These are phyloP conservation scores for Eudemis profundana DNA, from an alignment of 2,888 invertebrate species.

Conservation along the genomic window DNA sequence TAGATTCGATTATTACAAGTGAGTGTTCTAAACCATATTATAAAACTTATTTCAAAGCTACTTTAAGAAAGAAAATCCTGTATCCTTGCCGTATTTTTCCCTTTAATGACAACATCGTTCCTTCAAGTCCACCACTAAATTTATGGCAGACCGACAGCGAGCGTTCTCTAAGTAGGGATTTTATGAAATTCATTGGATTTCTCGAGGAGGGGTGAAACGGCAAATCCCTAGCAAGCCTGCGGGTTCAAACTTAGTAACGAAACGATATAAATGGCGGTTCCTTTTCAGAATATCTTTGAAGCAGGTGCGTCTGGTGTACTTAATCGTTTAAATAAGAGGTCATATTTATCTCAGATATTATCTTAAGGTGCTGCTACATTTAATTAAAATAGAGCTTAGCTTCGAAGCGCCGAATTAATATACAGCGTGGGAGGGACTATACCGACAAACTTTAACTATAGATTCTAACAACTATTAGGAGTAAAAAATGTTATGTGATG, in stretches of 20 bases:
- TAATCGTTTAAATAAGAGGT: slow-evolving; percentile 22
- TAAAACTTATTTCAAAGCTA: background rate
- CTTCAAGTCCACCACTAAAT: slow-evolving; percentile 25
- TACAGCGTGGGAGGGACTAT: no score
- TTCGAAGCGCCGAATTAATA: no score
- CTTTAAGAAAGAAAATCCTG: background rate
- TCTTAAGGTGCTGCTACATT: background rate
- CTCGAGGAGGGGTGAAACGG: slow-evolving; percentile 36
- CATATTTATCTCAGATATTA: background rate
- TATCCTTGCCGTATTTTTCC: slow-evolving; percentile 1
- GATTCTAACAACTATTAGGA: no score
- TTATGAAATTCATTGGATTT: slow-evolving; percentile 43
- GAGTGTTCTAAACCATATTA: no score
- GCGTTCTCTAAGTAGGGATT: slow-evolving; percentile 40
- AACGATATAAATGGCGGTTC: slow-evolving; percentile 36
- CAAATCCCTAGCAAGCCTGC: slow-evolving; percentile 37
- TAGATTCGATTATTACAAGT: no score
- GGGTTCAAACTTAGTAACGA: slow-evolving; percentile 34
- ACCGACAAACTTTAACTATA: no score
- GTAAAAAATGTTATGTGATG: no score
- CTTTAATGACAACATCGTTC: background rate
- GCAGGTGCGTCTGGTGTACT: slow-evolving; percentile 35
- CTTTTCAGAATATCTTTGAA: slow-evolving; percentile 32
- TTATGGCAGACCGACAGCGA: slow-evolving; percentile 39
- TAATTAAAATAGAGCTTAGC: slow-evolving; percentile 1